phyloP scores from a whole-genome alignment of 2,797 vertebrate species.

The Chloroceryle amazona region DNA sequence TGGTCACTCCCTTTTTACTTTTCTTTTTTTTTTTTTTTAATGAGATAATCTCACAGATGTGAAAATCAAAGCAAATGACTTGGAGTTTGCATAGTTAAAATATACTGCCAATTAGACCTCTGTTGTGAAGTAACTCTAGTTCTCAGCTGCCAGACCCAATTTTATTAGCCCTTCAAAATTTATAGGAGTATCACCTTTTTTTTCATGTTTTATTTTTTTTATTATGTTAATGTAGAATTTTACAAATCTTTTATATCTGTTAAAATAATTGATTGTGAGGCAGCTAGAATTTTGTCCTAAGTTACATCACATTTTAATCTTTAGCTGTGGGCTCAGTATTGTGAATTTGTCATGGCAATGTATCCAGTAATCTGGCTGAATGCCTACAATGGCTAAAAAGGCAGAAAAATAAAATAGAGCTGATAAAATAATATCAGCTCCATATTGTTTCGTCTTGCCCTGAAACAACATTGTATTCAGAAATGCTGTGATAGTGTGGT shows the following conservation, averaged over 20 bases:
- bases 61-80: neutral
- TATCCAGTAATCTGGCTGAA: neutral
- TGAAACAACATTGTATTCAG: conserved; percentile 1
- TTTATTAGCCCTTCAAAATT: neutral
- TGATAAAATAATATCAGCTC: neutral
- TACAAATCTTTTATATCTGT: neutral
- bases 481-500: neutral
- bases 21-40: neutral
- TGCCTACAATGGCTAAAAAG: neutral
- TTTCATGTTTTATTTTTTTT: neutral
- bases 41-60: neutral
- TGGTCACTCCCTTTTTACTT: neutral
- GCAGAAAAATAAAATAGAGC: neutral
- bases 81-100: neutral
- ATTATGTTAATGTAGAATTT: neutral
- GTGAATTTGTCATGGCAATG: neutral
- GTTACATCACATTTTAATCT: neutral
- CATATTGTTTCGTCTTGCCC: neutral
- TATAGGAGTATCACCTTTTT: neutral
- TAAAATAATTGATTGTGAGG: neutral
- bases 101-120: neutral
- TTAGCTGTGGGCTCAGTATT: neutral
- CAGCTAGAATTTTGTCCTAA: neutral
- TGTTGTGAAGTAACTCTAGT: neutral
- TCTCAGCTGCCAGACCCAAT: neutral